Base-by-base conservation (phyloP, 2,888 invertebrate genomes). In the Thereva nobilitata region DNA sequence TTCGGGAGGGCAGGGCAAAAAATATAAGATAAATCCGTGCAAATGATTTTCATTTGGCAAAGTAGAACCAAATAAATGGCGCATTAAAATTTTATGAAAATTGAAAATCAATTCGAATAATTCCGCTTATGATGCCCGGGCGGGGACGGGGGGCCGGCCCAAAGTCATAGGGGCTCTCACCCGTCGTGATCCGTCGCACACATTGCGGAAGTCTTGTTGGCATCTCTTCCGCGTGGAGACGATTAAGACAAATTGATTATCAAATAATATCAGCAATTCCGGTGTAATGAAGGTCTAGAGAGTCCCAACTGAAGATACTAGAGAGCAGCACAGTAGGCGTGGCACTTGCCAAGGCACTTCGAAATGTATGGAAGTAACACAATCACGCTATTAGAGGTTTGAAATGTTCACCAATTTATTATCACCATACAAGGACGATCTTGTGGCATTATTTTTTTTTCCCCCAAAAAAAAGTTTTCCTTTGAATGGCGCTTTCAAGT, bases 11-110 rank as follows among this genome's bases (percentile, higher is more conserved):
- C 23, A 23, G 23, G 23, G 23, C 23, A 42, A 56, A 10, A 35
- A 56, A 7, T 8, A 47, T 34, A 64, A 64, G 35, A 6, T 35
- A 44, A 44, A 64, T 64, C 44, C n/a, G 35, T 53, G 52, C 34
- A 38, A 52, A 64, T 64, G 42, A 64, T 42, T 52, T 44, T 64
- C 52, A 53, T 61, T 53, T 52, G 37, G 63, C 52, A 52, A 64
- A 53, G 10, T 35, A 41, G 35, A 64, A n/a, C 44, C 52, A 64
- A 64, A 49, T 64, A 44, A 44, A 52, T 52, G 52, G 42, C 37
- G 63, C 63, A 64, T 64, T 64, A 53, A 64, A 64, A 64, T 64
- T 64, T 64, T 64, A 64, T 64, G 52, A 41, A 53, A 64, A 64
- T 64, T 52, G 53, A 64, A 64, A 64, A 64, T 64, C 63, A 64